Evolutionary conservation across 2,113 vertebrate genomes (phyloP), one percentile per base, ranked within the genome.

Genomic region (Puntigrus tetrazona): DNA sequence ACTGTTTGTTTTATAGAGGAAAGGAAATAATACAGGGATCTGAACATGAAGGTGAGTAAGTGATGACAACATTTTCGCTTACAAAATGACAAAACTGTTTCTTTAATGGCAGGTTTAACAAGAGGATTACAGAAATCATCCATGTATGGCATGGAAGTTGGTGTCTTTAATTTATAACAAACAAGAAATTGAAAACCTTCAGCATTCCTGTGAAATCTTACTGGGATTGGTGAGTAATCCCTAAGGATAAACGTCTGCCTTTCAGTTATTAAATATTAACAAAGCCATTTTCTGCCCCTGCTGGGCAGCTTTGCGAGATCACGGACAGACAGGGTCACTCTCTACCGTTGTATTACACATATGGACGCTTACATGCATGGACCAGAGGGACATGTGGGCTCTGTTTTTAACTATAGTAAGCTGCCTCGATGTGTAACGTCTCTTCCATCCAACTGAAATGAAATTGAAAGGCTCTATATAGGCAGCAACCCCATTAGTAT

Each of bases 211-310:
- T 5, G 63, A 16, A 78, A 41, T 43, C 4, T 34, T 50, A 29
- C 59, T 82, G 59, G 45, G 74, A 72, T 2, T 34, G 27, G 78
- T 61, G 69, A 29, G 4, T 9, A 81, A 86, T 18, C 88, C 85
- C 84, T 0, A 18, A 75, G 83, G 89, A 82, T 57, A 85, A 86
- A 81, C 76, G 87, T 88, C 87, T 89, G 86, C 90, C 88, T 89
- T 87, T 86, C 70, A 57, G 61, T 89, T 87, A 92, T 94, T 92
- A 92, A 92, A 94, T 93, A 93, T 93, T 92, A 92, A 93, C 84
- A 79, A 50, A 82, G 76, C 84, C 90, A 91, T 88, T 86, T 87
- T 63, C 82, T 82, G 78, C 87, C 86, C 89, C 86, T 83, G 52
- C 87, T 86, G 84, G 88, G 79, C 84, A 83, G 84, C 88, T 90